Evolutionary conservation across 2,797 vertebrate species (phyloP).

Genomic region (Crenuchus spilurus): DNA sequence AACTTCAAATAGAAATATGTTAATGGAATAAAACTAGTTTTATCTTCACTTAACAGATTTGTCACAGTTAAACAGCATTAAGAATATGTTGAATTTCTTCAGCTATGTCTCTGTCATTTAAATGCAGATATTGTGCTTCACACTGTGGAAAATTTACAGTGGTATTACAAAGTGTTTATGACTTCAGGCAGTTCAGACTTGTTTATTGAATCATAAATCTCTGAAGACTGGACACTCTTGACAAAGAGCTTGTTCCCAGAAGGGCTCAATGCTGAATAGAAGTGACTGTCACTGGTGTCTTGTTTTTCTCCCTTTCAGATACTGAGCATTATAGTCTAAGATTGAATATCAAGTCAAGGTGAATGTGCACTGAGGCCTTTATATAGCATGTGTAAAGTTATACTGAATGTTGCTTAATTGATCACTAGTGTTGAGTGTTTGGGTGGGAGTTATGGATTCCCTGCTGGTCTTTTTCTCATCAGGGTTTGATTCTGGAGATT

Average conservation of each 20-base stretch:
- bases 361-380: background rate
- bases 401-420: background rate
- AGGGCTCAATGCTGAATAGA: conserved; percentile 29
- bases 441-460: too few relatives aligned
- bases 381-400: background rate
- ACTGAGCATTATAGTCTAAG: conserved; percentile 17
- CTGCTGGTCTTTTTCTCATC: conserved; percentile 28
- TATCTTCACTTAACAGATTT: background rate
- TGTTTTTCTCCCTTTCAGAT: conserved; percentile 11
- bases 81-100: background rate
- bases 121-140: background rate
- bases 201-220: conserved; percentile 50
- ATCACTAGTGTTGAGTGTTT: background rate
- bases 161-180: conserved; percentile 29
- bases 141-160: background rate
- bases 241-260: conserved; percentile 36
- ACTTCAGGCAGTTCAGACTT: conserved; percentile 25
- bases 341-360: conserved; percentile 9
- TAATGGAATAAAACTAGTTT: background rate
- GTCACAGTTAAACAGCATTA: background rate
- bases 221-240: conserved; percentile 25
- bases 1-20: background rate
- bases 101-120: background rate
- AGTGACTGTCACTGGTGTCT: conserved; percentile 20
- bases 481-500: conserved; percentile 94